These are phyloP conservation scores for Zaprionus davidi DNA, from an alignment of 1,140 invertebrate genomes.

Conservation along the genomic window DNA sequence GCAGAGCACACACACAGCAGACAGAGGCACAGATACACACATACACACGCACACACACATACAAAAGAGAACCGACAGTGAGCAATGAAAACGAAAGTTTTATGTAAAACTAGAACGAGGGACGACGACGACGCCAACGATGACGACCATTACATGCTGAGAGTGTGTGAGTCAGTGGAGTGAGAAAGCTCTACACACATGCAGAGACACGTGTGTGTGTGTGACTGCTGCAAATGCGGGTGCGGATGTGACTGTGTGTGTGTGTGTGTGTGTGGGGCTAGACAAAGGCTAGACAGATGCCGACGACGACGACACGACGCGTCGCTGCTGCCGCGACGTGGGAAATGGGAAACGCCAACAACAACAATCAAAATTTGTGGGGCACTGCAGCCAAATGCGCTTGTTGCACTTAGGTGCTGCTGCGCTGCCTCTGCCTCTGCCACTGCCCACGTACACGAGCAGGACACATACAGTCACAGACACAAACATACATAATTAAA, in stretches of 20 bases:
- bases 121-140: conserved; percentile 31
- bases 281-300: conserved; percentile 72
- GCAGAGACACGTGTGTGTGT: conserved; percentile 12
- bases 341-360: neutral
- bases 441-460: neutral
- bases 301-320: neutral
- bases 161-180: neutral
- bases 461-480: conserved; percentile 2
- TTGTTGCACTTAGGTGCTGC: neutral
- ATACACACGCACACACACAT: conserved; percentile 7
- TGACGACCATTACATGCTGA: conserved; percentile 57
- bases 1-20: conserved; percentile 13
- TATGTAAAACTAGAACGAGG: conserved; percentile 74
- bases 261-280: conserved; percentile 49
- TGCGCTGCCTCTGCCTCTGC: neutral
- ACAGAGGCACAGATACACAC: conserved; percentile 3
- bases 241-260: conserved; percentile 22
- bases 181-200: conserved; percentile 18
- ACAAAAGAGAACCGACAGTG: conserved; percentile 19
- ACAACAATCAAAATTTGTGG: neutral
- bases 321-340: neutral
- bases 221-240: conserved; percentile 33
- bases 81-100: conserved; percentile 72
- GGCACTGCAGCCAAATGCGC: neutral
- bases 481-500: conserved; percentile 24